These are phyloP conservation scores for Sarcophilus harrisii DNA, from an alignment of 2,797 vertebrate genomes.

Conservation along the genomic window DNA sequence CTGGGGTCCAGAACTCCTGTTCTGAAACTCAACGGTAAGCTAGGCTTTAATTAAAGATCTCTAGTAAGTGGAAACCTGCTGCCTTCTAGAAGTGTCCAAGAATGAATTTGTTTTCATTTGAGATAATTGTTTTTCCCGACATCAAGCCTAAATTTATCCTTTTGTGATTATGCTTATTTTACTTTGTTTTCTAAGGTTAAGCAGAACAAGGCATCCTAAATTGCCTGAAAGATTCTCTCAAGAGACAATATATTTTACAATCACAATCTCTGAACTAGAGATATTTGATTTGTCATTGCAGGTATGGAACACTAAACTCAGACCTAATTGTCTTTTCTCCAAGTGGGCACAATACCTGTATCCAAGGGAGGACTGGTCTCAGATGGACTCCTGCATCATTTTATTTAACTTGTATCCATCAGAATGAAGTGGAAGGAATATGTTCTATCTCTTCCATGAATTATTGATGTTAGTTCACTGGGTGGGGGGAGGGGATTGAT, in stretches of 20 bases:
- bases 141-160: neutral
- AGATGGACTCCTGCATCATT: neutral
- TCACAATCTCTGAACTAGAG: neutral
- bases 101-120: neutral
- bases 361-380: neutral
- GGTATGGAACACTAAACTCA: neutral
- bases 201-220: neutral
- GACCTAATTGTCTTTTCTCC: neutral
- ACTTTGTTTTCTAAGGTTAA: neutral
- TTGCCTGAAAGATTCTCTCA: neutral
- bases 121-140: neutral
- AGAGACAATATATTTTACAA: neutral
- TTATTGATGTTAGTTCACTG: neutral
- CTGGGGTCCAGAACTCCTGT: neutral
- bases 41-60: neutral
- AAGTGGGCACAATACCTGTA: neutral
- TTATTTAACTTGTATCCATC: neutral
- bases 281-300: neutral
- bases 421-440: neutral
- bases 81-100: neutral
- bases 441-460: neutral
- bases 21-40: neutral
- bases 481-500: neutral
- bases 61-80: neutral
- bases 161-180: neutral